Conservation (phyloP, 2,113 vertebrate species). For the Pollimyrus isidori region DNA sequence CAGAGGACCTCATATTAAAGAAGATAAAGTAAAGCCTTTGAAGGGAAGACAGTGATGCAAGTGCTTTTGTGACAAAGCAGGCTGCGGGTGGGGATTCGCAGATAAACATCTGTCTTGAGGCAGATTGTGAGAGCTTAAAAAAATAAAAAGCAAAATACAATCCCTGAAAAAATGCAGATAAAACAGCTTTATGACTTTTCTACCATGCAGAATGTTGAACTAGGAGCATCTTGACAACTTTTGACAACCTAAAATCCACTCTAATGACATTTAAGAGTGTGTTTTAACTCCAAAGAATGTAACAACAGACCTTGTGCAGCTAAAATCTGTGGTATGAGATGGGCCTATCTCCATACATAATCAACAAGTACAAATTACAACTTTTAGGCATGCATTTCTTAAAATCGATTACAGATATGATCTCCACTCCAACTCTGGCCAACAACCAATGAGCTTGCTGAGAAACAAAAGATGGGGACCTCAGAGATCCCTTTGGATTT, state of each 20-base stretch:
- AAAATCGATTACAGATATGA: neutral
- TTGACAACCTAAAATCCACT: neutral
- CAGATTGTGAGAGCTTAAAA: neutral
- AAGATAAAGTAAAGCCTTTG: neutral
- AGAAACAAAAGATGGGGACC: neutral
- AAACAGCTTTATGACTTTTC: neutral
- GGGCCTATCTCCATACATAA: neutral
- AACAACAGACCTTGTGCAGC: neutral
- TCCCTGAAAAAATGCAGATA: neutral
- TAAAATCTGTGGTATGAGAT: neutral
- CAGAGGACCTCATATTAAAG: neutral
- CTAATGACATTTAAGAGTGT: neutral
- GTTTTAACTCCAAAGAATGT: neutral
- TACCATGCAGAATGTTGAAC: neutral
- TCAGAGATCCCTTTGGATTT: neutral
- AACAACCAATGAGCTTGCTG: neutral
- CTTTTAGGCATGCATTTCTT: neutral
- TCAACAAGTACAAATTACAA: neutral
- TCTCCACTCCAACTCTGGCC: neutral
- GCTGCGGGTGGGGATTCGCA: neutral
- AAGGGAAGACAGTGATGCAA: neutral
- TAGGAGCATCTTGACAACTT: neutral
- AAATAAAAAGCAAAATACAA: neutral
- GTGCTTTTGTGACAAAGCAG: neutral
- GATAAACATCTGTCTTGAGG: constrained; percentile 9